Conservation (phyloP, 1,140 invertebrate genomes). For the Mactra quadrangularis region DNA sequence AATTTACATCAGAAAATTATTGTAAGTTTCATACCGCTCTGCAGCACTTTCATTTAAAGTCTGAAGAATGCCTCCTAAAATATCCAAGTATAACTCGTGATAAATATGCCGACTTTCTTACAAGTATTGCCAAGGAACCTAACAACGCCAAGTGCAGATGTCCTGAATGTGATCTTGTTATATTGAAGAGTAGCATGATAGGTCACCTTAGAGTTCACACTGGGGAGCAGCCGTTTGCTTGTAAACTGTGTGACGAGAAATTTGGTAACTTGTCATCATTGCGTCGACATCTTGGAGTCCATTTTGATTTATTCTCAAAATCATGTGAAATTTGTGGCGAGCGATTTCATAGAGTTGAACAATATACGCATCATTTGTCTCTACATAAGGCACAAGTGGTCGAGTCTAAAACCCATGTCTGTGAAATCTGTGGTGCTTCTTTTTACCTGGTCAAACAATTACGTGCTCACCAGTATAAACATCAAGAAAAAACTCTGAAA, state of each 20-base stretch:
- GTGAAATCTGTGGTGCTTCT: conserved; percentile 86
- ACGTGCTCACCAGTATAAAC: conserved; percentile 87
- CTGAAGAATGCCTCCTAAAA: conserved; percentile 69
- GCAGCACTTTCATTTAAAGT: conserved; percentile 74
- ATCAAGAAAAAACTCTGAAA: conserved; percentile 86
- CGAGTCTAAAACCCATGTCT: conserved; percentile 81
- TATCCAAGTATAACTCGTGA: conserved; percentile 70
- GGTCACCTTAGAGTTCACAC: conserved; percentile 78
- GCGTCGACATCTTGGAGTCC: conserved; percentile 76
- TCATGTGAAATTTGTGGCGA: conserved; percentile 77
- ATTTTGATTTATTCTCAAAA: conserved; percentile 70
- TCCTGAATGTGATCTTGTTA: conserved; percentile 75
- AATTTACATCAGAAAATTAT: conserved; percentile 72
- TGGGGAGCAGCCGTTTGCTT: conserved; percentile 76
- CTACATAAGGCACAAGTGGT: conserved; percentile 71
- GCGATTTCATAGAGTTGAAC: conserved; percentile 71
- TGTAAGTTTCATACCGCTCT: conserved; percentile 75
- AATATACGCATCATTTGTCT: conserved; percentile 73
- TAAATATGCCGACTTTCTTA: conserved; percentile 68
- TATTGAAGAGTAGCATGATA: conserved; percentile 72
- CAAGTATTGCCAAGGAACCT: conserved; percentile 61
- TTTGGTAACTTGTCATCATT: conserved; percentile 72
- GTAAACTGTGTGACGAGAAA: conserved; percentile 71
- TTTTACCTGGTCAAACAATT: conserved; percentile 86
- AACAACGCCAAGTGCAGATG: conserved; percentile 68